Evolutionary conservation across 2,888 invertebrate species (phyloP).

Genomic region (Xestia c-nigrum): DNA sequence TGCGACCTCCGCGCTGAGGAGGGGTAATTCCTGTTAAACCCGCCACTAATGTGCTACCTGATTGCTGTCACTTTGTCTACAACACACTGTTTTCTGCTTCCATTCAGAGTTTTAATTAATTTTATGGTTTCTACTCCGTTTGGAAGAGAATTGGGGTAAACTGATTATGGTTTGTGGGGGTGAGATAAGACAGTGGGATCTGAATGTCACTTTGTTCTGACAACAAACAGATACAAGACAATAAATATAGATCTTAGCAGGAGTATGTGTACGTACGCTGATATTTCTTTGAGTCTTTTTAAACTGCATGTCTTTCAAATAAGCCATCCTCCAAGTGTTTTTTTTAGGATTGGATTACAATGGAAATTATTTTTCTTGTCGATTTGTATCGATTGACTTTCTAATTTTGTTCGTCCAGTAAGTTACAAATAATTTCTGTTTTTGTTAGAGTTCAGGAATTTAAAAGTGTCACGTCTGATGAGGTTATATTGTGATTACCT

Average conservation of each 20-base stretch:
- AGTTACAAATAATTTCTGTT: neutral
- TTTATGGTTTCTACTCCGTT: slow-evolving; percentile 45
- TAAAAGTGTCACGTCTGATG: no score
- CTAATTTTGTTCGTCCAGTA: neutral
- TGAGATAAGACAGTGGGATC: slow-evolving; percentile 7
- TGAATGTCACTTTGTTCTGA: slow-evolving; percentile 4
- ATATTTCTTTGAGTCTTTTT: neutral
- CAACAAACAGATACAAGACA: neutral
- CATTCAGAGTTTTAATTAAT: slow-evolving; percentile 57
- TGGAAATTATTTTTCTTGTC: neutral
- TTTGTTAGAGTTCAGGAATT: neutral
- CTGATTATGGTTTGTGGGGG: slow-evolving; percentile 34
- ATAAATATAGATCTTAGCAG: no score
- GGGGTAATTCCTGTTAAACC: slow-evolving; percentile 41
- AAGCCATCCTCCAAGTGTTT: neutral
- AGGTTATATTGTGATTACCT: neutral
- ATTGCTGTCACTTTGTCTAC: slow-evolving; percentile 52
- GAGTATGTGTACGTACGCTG: neutral
- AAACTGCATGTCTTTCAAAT: neutral
- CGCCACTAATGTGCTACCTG: slow-evolving; percentile 45
- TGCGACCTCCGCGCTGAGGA: slow-evolving; percentile 33
- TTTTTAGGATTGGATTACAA: neutral
- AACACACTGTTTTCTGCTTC: slow-evolving; percentile 36
- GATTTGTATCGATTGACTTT: neutral
- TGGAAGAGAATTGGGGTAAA: slow-evolving; percentile 29